A percentile compares a stretch with the other conserved stretches of the same genome.
phyloP scores from a whole-genome alignment of 2,797 vertebrate species.

The Halcyon badia region DNA sequence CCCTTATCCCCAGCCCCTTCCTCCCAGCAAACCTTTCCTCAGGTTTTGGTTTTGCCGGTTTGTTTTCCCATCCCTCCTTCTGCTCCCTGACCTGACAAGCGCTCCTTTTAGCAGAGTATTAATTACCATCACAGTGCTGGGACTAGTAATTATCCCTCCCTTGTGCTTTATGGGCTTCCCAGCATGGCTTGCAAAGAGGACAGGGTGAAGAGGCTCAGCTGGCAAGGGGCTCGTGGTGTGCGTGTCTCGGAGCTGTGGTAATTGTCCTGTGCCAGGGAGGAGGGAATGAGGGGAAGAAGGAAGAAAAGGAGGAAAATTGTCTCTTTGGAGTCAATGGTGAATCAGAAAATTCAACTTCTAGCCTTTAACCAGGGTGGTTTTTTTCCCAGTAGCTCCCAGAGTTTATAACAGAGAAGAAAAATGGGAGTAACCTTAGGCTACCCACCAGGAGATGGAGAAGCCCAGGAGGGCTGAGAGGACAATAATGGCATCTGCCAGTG shows the following conservation, averaged over 20 bases:
- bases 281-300: not conserved
- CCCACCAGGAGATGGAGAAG: not conserved
- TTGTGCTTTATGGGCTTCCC: conserved; percentile 56
- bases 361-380: not conserved
- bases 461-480: not conserved
- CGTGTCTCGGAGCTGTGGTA: not conserved
- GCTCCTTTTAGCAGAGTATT: conserved; percentile 53
- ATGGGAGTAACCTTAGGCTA: not conserved
- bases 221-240: not conserved
- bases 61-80: conserved; percentile 1
- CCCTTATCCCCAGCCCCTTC: not conserved
- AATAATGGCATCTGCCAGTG: not conserved
- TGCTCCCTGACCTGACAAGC: conserved; percentile 41
- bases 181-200: not conserved
- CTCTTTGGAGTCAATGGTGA: not conserved
- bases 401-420: not conserved
- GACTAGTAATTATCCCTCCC: conserved; percentile 74
- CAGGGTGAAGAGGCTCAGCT: conserved; percentile 46
- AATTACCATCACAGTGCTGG: conserved; percentile 58
- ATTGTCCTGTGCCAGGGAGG: not conserved
- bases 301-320: not conserved
- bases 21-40: not conserved
- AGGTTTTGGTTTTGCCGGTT: not conserved
- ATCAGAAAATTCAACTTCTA: not conserved
- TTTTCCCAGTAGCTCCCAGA: not conserved